phyloP scores from a whole-genome alignment of 2,797 vertebrate species.

The Gorsachius magnificus region DNA sequence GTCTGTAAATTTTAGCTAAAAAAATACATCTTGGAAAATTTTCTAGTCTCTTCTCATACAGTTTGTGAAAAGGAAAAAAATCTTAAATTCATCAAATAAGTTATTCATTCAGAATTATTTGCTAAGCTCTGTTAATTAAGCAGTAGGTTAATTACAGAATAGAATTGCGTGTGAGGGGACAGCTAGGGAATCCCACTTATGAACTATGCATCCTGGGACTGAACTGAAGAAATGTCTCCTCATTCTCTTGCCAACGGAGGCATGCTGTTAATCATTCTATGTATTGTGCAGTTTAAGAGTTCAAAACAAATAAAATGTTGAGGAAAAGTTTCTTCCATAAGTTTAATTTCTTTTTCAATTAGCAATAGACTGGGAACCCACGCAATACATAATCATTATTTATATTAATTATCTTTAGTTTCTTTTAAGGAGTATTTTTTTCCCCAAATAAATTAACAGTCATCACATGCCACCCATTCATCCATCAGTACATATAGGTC shows the following conservation, averaged over 20 bases:
- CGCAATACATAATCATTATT: not conserved
- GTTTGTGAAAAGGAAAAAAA: not conserved
- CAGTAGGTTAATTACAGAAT: slow-evolving; percentile 6
- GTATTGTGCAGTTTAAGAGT: not conserved
- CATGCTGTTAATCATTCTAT: not conserved
- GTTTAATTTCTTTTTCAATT: slow-evolving; percentile 2
- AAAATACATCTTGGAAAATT: not conserved
- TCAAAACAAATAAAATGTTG: not conserved
- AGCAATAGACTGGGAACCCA: not conserved
- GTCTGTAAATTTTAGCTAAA: not conserved
- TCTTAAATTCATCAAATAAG: not conserved
- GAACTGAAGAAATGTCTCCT: not conserved
- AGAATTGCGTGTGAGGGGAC: not conserved
- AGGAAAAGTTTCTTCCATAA: not conserved
- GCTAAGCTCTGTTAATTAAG: slow-evolving; percentile 10
- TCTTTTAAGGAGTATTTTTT: not conserved
- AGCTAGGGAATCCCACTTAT: not conserved
- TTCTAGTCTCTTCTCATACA: not conserved
- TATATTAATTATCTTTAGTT: not conserved
- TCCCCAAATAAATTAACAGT: not conserved
- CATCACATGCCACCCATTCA: not conserved
- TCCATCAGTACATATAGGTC: not conserved
- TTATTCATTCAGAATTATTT: slow-evolving; percentile 16
- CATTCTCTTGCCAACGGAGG: not conserved
- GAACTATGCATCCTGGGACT: not conserved